Evolutionary conservation across 2,888 invertebrate species (phyloP), one percentile per base, ranked within the genome.

Genomic region (Apamea sordens): DNA sequence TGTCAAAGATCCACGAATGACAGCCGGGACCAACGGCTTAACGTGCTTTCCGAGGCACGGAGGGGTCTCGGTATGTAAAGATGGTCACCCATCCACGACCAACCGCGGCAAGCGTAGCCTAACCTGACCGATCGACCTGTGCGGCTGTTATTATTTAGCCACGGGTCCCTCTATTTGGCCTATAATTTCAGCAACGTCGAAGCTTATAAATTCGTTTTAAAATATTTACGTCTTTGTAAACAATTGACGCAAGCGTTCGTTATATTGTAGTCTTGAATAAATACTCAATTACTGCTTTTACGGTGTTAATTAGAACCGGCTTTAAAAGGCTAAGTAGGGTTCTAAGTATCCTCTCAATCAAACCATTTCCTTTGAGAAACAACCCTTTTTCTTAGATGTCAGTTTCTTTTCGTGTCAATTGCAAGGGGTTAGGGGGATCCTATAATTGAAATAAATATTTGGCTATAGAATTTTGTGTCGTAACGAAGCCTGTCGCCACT

Each of bases 361-460:
- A 93, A 90, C 90, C 90, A 90, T 90, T 89, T 90, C 90, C 89
- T 91, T 86, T 90, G 90, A 91, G 86, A 89, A 85, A 90, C 85
- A 90, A 94, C 96, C 96, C 95, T 95, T 95, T 95, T 95, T 94
- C 88, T 89, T 90, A 89, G 93, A 95, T 95, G 95, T 95, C 96
- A 95, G 88, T 89, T 94, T 94, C 94, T 94, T 95, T 95, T 90
- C 93, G 92, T 94, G 95, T 95, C 95, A 95, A 94, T 94, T 92
- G 93, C 95, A 95, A 89, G n/a, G 85, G 73, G 87, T 67, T 67
- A 71, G 83, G 86, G 89, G 90, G 83, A 78, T 73, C 80, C 79
- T 74, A 44, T 95, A 95, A 96, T 95, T 96, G 95, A 95, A 94
- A 95, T 96, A 96, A 96, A 96, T 96, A 96, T 96, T 96, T 95